A percentile compares a stretch with the other conserved stretches of the same genome.
Conservation (phyloP, 1,140 invertebrate species). For the Maconellicoccus hirsutus region DNA sequence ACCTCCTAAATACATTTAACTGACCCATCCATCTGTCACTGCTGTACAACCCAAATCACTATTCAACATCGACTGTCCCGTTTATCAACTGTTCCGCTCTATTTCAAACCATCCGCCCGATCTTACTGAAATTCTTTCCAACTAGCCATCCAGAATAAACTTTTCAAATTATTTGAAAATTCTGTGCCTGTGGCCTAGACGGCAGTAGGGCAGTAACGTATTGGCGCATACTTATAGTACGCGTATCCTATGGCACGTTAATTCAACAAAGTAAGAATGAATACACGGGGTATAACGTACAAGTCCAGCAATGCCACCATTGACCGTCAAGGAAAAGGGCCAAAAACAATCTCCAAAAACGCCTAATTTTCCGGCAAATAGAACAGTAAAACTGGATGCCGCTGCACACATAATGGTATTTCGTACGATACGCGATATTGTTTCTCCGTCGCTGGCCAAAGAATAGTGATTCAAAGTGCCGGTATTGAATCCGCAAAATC, state of each 20-base stretch:
- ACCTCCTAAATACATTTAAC: too few species aligned
- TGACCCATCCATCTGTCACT: too few species aligned
- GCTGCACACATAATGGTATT: background rate
- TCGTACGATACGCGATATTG: background rate
- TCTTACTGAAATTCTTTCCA: too few species aligned
- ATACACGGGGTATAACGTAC: background rate
- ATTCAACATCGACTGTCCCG: too few species aligned
- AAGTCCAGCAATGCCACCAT: background rate
- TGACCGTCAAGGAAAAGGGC: background rate
- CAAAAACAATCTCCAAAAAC: background rate
- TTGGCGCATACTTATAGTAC: background rate
- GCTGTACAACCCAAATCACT: too few species aligned
- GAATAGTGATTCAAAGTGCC: slow-evolving; percentile 10
- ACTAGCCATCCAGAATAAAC: too few species aligned
- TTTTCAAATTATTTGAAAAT: too few species aligned
- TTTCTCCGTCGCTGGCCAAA: background rate
- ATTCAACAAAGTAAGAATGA: background rate
- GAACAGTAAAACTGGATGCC: background rate
- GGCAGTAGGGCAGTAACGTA: background rate
- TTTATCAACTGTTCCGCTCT: too few species aligned
- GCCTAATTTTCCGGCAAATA: background rate
- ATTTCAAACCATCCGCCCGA: too few species aligned
- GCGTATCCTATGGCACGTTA: background rate
- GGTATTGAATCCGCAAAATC: slow-evolving; percentile 13
- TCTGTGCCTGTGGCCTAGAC: background rate